Conservation (phyloP, 2,113 vertebrate genomes). For the Aleadryas rufinucha region DNA sequence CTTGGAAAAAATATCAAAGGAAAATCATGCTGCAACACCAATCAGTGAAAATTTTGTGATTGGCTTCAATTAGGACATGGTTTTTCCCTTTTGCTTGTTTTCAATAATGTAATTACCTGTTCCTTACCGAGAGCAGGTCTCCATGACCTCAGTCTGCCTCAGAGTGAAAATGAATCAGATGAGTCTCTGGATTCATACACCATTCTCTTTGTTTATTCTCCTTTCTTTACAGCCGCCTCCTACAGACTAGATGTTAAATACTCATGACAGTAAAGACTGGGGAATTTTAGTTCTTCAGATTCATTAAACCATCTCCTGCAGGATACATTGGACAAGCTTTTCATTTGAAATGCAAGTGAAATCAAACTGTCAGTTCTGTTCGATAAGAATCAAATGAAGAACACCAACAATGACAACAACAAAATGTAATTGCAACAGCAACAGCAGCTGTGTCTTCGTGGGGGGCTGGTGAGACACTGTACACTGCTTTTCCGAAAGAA, state of each 20-base stretch:
- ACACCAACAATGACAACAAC: neutral
- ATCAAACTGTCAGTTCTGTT: neutral
- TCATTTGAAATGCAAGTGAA: neutral
- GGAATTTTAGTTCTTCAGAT: neutral
- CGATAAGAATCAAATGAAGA: neutral
- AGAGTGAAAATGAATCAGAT: neutral
- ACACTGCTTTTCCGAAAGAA: neutral
- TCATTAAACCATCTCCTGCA: neutral
- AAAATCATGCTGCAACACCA: neutral
- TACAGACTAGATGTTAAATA: neutral
- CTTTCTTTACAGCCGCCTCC: neutral
- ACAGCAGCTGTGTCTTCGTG: neutral
- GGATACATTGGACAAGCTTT: neutral
- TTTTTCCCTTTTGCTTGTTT: neutral
- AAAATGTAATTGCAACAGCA: neutral
- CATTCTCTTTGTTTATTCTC: neutral
- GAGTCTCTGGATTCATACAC: neutral
- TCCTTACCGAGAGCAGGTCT: neutral
- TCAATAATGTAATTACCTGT: neutral
- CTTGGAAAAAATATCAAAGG: neutral
- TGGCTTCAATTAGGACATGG: accelerated
- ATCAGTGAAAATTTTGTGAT: neutral
- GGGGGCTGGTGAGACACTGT: neutral
- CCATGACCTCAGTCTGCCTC: neutral
- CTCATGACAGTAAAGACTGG: neutral